Conservation (phyloP, 2,113 vertebrate genomes). For the Hemicordylus capensis region DNA sequence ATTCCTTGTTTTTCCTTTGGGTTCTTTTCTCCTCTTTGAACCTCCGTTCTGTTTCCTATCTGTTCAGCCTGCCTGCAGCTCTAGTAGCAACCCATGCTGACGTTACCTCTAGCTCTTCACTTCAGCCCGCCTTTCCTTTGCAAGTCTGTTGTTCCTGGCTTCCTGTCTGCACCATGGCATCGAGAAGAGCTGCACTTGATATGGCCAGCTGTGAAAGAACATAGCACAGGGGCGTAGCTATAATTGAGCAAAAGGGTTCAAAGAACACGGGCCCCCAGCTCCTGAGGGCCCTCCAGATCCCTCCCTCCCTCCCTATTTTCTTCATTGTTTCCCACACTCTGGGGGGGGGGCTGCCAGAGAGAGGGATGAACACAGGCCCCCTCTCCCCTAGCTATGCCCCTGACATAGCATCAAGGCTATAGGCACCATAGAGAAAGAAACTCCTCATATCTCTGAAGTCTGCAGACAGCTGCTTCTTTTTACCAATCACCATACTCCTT, state of each 20-base stretch:
- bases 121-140: background rate
- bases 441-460: background rate
- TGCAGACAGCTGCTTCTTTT: background rate
- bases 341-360: too few species aligned
- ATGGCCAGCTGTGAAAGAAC: background rate
- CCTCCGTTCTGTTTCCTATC: background rate
- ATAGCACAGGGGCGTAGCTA: too few species aligned
- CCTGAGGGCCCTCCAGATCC: too few species aligned
- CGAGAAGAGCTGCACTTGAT: background rate
- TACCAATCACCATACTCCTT: background rate
- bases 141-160: background rate
- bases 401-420: background rate
- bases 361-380: too few species aligned
- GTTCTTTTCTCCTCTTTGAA: background rate
- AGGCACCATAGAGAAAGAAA: background rate
- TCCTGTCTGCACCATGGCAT: background rate
- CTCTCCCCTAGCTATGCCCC: too few species aligned
- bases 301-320: too few species aligned
- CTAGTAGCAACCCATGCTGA: background rate
- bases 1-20: too few species aligned
- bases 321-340: too few species aligned
- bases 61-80: background rate
- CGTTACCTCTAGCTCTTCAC: background rate
- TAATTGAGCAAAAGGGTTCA: too few species aligned
- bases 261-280: too few species aligned